phyloP scores from a whole-genome alignment of 2,888 invertebrate genomes.

The Hartigia nigra region DNA sequence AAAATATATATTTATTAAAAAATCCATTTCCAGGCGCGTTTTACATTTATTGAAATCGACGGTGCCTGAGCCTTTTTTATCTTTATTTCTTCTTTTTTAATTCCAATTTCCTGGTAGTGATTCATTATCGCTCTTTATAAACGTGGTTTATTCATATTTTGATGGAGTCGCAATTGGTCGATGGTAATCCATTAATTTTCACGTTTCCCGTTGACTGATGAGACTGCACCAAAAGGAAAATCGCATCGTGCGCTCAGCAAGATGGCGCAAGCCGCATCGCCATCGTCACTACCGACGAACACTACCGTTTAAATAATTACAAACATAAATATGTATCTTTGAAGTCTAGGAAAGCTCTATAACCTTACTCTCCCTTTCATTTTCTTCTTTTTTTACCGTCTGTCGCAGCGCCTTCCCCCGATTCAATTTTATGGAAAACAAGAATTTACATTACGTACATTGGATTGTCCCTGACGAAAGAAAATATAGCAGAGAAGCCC shows the following conservation, averaged over 20 bases:
- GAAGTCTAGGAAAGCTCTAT: background rate
- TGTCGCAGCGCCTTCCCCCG: background rate
- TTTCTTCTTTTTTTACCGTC: background rate
- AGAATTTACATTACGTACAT: background rate
- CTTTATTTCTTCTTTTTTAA: background rate
- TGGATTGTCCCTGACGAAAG: background rate
- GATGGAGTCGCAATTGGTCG: background rate
- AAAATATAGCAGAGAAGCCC: background rate
- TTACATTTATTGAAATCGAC: background rate
- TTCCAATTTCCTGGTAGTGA: background rate
- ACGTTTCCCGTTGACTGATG: background rate
- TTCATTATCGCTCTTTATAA: background rate
- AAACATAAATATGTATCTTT: constrained; percentile 10
- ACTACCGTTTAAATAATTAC: background rate
- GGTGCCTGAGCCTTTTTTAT: background rate
- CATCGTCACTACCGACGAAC: background rate
- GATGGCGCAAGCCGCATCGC: background rate
- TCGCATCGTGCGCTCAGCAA: background rate
- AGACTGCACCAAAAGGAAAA: background rate
- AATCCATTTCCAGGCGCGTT: background rate
- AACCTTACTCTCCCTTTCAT: background rate
- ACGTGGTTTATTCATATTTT: background rate
- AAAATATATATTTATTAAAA: background rate
- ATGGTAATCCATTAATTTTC: constrained; percentile 1
- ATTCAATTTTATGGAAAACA: background rate